phyloP scores from a whole-genome alignment of 2,888 invertebrate species.

The Agrotis puta region DNA sequence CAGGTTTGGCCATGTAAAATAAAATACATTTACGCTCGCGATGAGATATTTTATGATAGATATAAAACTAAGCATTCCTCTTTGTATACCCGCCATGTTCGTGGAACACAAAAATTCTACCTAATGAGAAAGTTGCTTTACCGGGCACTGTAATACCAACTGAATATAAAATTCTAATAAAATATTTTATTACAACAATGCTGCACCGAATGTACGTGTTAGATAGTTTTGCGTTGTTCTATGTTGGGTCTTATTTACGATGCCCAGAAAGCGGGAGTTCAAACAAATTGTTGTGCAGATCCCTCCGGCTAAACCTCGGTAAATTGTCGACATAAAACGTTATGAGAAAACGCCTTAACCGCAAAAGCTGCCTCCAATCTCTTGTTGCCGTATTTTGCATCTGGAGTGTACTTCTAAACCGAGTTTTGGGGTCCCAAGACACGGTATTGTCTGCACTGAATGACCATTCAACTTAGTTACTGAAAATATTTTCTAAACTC shows the following conservation, averaged over 20 bases:
- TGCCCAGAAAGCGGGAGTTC: constrained; percentile 73
- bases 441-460: constrained; percentile 70
- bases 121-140: constrained; percentile 63
- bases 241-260: constrained; percentile 73
- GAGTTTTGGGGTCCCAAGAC: constrained; percentile 66
- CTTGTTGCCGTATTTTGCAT: constrained; percentile 79
- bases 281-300: constrained; percentile 80
- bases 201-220: constrained; percentile 64
- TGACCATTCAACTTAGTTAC: constrained; percentile 67
- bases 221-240: constrained; percentile 69
- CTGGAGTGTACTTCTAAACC: constrained; percentile 71
- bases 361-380: constrained; percentile 77
- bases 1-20: constrained; percentile 34
- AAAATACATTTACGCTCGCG: constrained; percentile 28
- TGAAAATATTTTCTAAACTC: constrained; percentile 62
- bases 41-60: constrained; percentile 54
- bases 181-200: constrained; percentile 69
- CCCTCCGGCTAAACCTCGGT: constrained; percentile 79
- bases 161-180: constrained; percentile 68
- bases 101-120: constrained; percentile 50
- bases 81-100: constrained; percentile 30
- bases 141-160: constrained; percentile 56
- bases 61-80: constrained; percentile 51
- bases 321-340: constrained; percentile 85
- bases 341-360: constrained; percentile 82